Conservation (phyloP, 2,797 vertebrate genomes). For the Lutjanus argentimaculatus region DNA sequence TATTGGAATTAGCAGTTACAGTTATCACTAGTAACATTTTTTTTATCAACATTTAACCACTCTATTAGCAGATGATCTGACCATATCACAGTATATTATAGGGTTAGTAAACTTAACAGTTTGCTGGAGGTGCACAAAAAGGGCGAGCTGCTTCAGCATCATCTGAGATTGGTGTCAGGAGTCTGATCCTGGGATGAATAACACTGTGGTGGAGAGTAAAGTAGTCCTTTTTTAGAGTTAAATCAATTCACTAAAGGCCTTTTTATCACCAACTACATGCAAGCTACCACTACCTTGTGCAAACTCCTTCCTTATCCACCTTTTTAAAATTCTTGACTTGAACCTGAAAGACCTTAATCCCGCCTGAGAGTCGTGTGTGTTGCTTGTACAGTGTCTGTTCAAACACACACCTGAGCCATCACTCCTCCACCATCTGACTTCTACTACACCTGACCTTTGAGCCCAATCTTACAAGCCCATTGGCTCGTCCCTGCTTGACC, state of each 20-base stretch:
- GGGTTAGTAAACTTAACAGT: conserved; percentile 27
- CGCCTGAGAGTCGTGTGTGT: neutral
- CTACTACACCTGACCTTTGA: conserved; percentile 70
- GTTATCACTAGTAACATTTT: conserved; percentile 35
- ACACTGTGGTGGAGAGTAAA: conserved; percentile 44
- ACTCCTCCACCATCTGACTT: conserved; percentile 53
- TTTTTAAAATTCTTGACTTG: conserved; percentile 63
- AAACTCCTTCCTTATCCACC: conserved; percentile 55
- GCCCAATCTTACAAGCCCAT: conserved; percentile 62
- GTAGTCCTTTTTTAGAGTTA: conserved; percentile 11
- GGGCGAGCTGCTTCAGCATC: conserved; percentile 29
- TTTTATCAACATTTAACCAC: conserved; percentile 37
- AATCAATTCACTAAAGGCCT: conserved; percentile 61
- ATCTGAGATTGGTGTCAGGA: conserved; percentile 15
- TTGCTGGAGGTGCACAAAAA: conserved; percentile 38
- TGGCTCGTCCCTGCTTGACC: conserved; percentile 81
- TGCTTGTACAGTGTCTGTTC: conserved; percentile 35
- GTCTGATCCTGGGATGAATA: conserved; percentile 29
- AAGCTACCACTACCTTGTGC: conserved; percentile 51
- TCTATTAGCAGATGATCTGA: conserved; percentile 30
- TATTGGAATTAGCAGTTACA: conserved; percentile 58
- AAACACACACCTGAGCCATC: conserved; percentile 68
- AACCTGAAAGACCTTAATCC: conserved; percentile 74
- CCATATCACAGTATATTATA: conserved; percentile 45
- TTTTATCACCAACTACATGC: conserved; percentile 38